A percentile compares a stretch with the other conserved stretches of the same genome.
These are phyloP conservation scores for Arothron firmamentum DNA, from an alignment of 2,113 vertebrate species.

Conservation along the genomic window DNA sequence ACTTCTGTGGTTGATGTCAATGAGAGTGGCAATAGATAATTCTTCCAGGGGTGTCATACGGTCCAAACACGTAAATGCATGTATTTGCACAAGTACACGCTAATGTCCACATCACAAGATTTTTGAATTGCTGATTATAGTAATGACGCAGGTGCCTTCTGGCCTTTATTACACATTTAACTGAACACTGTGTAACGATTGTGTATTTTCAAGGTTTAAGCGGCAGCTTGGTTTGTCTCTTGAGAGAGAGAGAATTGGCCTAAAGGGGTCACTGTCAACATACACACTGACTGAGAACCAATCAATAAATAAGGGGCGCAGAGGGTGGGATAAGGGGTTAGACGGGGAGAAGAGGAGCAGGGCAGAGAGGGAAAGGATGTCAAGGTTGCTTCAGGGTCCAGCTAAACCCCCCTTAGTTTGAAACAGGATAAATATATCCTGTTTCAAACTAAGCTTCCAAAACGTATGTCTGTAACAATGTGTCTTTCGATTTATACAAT, in stretches of 20 bases:
- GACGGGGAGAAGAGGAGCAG: slow-evolving; percentile 3
- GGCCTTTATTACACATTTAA: neutral
- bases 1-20: slow-evolving; percentile 53
- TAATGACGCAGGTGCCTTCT: neutral
- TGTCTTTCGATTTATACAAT: neutral
- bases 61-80: slow-evolving; percentile 47
- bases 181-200: slow-evolving; percentile 1
- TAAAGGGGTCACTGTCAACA: slow-evolving; percentile 72
- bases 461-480: no score
- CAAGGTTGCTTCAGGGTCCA: neutral
- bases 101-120: neutral
- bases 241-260: slow-evolving; percentile 50
- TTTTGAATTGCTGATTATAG: no score
- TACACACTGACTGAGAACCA: slow-evolving; percentile 45
- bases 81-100: slow-evolving; percentile 17
- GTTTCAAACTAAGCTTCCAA: neutral
- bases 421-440: neutral
- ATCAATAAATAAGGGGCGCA: slow-evolving; percentile 44
- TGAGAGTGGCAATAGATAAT: slow-evolving; percentile 61
- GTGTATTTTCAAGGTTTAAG: slow-evolving; percentile 20
- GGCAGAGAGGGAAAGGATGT: slow-evolving; percentile 5
- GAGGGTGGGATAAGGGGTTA: slow-evolving; percentile 16
- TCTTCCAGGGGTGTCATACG: slow-evolving; percentile 64
- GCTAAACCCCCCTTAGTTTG: slow-evolving; percentile 1
- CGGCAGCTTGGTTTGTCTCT: slow-evolving; percentile 25